Percentiles rank a stretch among this genome's conserved stretches.
These are phyloP conservation scores for Tarsius wallacei DNA, from an alignment of 2,797 vertebrate genomes.

Conservation along the genomic window DNA sequence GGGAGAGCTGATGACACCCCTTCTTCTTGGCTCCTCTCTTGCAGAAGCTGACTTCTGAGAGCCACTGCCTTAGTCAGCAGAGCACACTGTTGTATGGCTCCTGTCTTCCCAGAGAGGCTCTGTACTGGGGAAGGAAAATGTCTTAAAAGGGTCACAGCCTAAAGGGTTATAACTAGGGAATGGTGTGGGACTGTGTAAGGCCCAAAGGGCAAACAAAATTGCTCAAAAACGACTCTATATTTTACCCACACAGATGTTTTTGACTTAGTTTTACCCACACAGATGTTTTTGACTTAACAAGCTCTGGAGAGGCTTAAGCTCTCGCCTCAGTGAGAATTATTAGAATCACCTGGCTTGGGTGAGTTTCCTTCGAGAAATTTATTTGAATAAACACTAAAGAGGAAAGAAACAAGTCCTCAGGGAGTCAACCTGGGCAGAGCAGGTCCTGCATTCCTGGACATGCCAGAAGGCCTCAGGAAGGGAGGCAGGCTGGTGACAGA, in stretches of 20 bases:
- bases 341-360: background rate
- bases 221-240: background rate
- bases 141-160: background rate
- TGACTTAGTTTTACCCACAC: background rate
- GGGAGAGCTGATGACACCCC: conserved; percentile 83
- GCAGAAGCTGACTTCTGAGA: background rate
- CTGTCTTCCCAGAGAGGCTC: background rate
- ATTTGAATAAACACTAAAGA: background rate
- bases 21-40: conserved; percentile 73
- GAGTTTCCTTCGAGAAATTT: background rate
- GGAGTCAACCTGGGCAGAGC: accelerated
- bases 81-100: background rate
- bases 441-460: background rate
- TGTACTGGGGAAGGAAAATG: background rate
- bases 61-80: background rate
- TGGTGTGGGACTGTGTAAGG: background rate
- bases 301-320: background rate
- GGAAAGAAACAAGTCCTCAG: background rate
- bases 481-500: background rate
- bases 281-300: background rate
- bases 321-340: background rate
- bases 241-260: background rate
- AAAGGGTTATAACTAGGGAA: background rate
- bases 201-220: background rate
- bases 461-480: background rate